These are phyloP conservation scores for Episyrphus balteatus DNA, from an alignment of 1,140 invertebrate genomes.

Conservation along the genomic window DNA sequence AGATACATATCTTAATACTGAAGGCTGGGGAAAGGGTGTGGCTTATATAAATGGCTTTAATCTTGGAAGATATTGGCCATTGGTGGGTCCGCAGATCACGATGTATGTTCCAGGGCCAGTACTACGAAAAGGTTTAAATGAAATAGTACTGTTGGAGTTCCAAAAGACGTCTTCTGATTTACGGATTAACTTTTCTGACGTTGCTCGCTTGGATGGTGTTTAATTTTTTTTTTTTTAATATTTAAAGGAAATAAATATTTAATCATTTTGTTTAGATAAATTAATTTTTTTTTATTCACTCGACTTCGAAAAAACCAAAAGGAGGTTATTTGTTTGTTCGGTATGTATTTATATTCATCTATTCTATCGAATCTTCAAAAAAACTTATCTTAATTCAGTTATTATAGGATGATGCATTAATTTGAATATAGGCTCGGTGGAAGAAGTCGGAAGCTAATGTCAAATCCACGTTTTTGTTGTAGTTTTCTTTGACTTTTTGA, in stretches of 20 bases:
- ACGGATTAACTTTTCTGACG: not conserved
- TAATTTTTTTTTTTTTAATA: not conserved
- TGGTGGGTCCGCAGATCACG: conserved; percentile 49
- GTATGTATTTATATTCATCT: too few species aligned
- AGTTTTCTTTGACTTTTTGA: too few species aligned
- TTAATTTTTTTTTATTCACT: too few species aligned
- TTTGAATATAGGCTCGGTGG: too few species aligned
- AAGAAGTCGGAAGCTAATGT: too few species aligned
- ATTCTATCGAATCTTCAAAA: too few species aligned
- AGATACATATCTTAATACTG: conserved; percentile 52
- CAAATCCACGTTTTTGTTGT: too few species aligned
- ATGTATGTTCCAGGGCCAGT: conserved; percentile 43
- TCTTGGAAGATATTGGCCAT: conserved; percentile 52
- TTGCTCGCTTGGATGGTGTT: not conserved
- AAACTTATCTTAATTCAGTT: too few species aligned
- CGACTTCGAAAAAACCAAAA: too few species aligned
- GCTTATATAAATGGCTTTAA: conserved; percentile 48
- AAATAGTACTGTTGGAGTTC: conserved; percentile 1
- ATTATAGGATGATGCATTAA: too few species aligned
- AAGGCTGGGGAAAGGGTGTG: conserved; percentile 50
- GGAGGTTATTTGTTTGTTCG: too few species aligned
- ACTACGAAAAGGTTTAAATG: not conserved
- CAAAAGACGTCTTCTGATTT: not conserved
- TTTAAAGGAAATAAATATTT: conserved; percentile 1
- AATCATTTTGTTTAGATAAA: too few species aligned